Evolutionary conservation across 2,888 invertebrate species (phyloP).

Genomic region (Orchestes rusci): DNA sequence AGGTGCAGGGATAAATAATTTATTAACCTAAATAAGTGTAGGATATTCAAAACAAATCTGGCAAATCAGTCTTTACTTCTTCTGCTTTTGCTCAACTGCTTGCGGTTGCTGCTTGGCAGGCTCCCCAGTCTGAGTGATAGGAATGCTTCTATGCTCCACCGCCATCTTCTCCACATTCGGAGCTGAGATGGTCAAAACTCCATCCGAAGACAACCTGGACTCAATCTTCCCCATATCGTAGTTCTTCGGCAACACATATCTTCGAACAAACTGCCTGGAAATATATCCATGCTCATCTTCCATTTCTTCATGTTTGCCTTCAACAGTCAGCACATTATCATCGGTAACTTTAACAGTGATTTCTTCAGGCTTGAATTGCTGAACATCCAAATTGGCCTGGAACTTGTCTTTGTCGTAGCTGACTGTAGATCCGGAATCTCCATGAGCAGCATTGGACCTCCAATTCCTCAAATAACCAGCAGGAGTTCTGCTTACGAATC

Average conservation of each 20-base stretch:
- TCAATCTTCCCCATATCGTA: slow-evolving; percentile 64
- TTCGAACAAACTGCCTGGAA: slow-evolving; percentile 52
- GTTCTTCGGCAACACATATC: slow-evolving; percentile 55
- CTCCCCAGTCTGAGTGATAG: slow-evolving; percentile 42
- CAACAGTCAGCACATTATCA: slow-evolving; percentile 56
- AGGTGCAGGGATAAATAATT: no score
- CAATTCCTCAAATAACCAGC: slow-evolving; percentile 11
- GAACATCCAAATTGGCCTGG: slow-evolving; percentile 65
- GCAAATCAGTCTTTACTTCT: no score
- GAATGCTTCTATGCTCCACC: slow-evolving; percentile 41
- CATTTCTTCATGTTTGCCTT: slow-evolving; percentile 72
- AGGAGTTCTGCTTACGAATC: slow-evolving; percentile 8
- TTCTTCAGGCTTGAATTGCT: slow-evolving; percentile 70
- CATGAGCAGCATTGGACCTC: slow-evolving; percentile 49
- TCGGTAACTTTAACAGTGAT: slow-evolving; percentile 67
- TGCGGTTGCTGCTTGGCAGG: slow-evolving; percentile 29
- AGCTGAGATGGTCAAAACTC: slow-evolving; percentile 61
- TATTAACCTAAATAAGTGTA: no score
- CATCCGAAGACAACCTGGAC: slow-evolving; percentile 69
- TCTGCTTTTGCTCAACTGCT: slow-evolving; percentile 19
- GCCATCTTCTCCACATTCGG: slow-evolving; percentile 48
- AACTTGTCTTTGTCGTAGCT: slow-evolving; percentile 47
- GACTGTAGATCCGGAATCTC: slow-evolving; percentile 38
- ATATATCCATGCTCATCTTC: slow-evolving; percentile 69
- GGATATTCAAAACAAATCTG: no score